phyloP scores from a whole-genome alignment of 2,888 invertebrate genomes.

The Keiferia lycopersicella region DNA sequence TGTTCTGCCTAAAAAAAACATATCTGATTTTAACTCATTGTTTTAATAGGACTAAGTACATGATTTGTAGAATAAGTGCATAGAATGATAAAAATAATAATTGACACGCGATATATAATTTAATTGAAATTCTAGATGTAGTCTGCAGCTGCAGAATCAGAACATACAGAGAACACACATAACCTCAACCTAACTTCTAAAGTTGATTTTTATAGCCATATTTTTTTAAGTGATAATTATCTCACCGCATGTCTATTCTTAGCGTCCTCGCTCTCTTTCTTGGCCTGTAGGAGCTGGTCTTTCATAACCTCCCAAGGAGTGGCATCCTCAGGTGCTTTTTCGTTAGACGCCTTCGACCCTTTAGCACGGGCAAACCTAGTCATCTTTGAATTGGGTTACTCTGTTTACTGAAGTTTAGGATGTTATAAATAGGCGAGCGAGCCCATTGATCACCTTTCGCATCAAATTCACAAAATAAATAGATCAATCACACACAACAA shows the following conservation, averaged over 20 bases:
- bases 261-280: slow-evolving; percentile 68
- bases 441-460: no score
- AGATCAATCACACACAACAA: no score
- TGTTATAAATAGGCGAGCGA: not conserved
- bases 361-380: slow-evolving; percentile 88
- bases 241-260: slow-evolving; percentile 65
- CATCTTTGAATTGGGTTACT: slow-evolving; percentile 70
- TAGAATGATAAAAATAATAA: no score
- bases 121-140: no score
- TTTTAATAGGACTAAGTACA: no score
- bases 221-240: not conserved
- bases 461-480: no score
- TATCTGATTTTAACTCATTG: not conserved
- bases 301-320: slow-evolving; percentile 89
- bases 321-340: slow-evolving; percentile 84
- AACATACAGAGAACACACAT: no score
- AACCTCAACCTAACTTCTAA: no score
- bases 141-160: no score
- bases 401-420: not conserved
- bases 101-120: no score
- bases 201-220: no score
- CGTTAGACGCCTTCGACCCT: slow-evolving; percentile 88
- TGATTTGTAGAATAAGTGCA: no score
- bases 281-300: slow-evolving; percentile 79
- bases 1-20: slow-evolving; percentile 66